Conservation (phyloP, 2,113 vertebrate species). For the Axis porcinus region DNA sequence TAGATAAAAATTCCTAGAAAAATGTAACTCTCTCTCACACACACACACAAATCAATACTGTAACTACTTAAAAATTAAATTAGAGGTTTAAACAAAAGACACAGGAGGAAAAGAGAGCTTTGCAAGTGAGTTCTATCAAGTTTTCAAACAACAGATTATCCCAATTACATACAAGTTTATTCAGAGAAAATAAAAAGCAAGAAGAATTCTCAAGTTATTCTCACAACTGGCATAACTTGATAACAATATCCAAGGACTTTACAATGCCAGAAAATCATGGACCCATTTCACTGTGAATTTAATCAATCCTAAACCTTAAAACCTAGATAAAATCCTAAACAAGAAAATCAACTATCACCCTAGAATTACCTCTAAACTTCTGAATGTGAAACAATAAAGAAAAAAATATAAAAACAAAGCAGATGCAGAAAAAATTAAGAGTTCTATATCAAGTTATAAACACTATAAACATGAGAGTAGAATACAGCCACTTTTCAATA, state of each 20-base stretch:
- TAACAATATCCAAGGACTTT: not conserved
- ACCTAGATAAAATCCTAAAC: not conserved
- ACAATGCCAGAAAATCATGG: not conserved
- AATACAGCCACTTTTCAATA: not conserved
- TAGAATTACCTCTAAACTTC: not conserved
- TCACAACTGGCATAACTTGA: not conserved
- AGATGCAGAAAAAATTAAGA: not conserved
- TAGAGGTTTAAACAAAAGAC: not conserved
- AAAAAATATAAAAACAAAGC: not conserved
- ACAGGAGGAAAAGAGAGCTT: not conserved
- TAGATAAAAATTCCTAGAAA: not conserved
- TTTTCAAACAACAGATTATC: constrained; percentile 2
- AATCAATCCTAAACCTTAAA: not conserved
- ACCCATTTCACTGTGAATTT: not conserved
- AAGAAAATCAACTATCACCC: not conserved
- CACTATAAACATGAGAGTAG: not conserved
- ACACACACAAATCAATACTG: not conserved
- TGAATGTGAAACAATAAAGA: not conserved
- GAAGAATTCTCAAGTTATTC: not conserved
- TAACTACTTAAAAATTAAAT: not conserved
- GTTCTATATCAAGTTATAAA: not conserved
- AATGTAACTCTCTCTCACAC: not conserved
- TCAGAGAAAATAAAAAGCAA: not conserved
- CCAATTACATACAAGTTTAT: not conserved
- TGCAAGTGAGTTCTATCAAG: not conserved